Evolutionary conservation across 2,113 vertebrate species (phyloP), one percentile per base, ranked within the genome.

Genomic region (Pungitius pungitius): DNA sequence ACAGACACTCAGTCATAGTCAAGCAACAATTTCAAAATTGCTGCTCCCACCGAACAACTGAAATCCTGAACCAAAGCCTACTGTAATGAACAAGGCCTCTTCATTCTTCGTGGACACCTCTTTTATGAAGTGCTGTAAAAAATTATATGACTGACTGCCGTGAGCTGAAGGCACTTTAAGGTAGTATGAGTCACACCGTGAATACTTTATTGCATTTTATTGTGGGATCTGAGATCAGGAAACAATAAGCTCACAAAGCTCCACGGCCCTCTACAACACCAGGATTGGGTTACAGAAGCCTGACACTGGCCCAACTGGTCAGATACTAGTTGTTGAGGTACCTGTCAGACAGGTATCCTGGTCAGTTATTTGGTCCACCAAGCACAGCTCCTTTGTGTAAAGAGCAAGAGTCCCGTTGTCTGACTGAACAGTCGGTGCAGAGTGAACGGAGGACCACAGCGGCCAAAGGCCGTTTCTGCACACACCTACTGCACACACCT

Each of bases 221-320:
- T 54, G 17, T 45, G 6, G 11, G n/a, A 56, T 49, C 52, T 30
- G 9, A 47, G 58, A 37, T 74, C 6, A 63, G 45, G n/a, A 57
- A 62, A 65, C 22, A 20, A 39, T 18, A 67, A 20, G 4, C 3
- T 75, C 30, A 65, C 76, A 6, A 1, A 8, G 30, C 61, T n/a
- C 35, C 56, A 11, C 49, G 9, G 15, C 26, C 12, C 54, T 8
- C 64, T 15, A 60, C 1, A 22, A 37, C 27, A 40, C 14, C 6
- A 4, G 12, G 13, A 24, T 2, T 9, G 7, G 15, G 6, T 20
- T 8, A 56, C 1, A 39, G 18, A 39, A 47, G 27, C 55, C 8
- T 39, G 35, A 20, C 63, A 80, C 74, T 18, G 26, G 73, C 54
- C 72, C 71, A 87, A 87, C 89, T 78, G 66, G 77, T 86, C 71